Evolutionary conservation across 1,140 invertebrate genomes (phyloP).

Genomic region (Pissodes strobi): DNA sequence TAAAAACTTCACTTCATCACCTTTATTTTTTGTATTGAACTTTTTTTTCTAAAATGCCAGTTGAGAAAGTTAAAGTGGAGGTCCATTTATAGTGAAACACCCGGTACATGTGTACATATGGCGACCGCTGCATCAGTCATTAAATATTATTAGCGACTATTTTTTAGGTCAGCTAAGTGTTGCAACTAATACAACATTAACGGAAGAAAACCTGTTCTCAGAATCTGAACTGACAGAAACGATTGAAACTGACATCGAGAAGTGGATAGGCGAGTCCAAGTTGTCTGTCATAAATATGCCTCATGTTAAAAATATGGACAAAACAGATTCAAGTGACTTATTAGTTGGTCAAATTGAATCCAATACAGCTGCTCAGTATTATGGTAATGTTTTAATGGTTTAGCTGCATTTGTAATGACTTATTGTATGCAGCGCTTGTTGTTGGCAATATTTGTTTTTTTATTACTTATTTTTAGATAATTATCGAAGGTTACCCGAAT

Average conservation of each 20-base stretch:
- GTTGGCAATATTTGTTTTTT: neutral
- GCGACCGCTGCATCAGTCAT: neutral
- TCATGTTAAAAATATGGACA: constrained; percentile 38
- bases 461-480: constrained; percentile 4
- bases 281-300: constrained; percentile 48
- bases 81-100: too few species aligned
- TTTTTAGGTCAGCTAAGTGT: constrained; percentile 54
- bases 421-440: too few species aligned
- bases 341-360: constrained; percentile 7
- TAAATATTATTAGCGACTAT: neutral
- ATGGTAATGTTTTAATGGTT: constrained; percentile 18
- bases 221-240: constrained; percentile 50
- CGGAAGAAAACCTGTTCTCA: constrained; percentile 49
- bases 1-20: too few species aligned
- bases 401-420: too few species aligned
- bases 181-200: constrained; percentile 50
- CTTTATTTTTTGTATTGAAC: too few species aligned
- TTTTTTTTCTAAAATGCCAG: too few species aligned
- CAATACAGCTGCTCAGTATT: neutral
- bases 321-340: constrained; percentile 27
- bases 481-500: constrained; percentile 16
- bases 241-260: constrained; percentile 48
- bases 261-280: constrained; percentile 53
- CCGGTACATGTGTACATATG: neutral
- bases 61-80: too few species aligned